These are phyloP conservation scores for Lamproptera curius DNA, from an alignment of 2,888 invertebrate genomes.

Conservation along the genomic window DNA sequence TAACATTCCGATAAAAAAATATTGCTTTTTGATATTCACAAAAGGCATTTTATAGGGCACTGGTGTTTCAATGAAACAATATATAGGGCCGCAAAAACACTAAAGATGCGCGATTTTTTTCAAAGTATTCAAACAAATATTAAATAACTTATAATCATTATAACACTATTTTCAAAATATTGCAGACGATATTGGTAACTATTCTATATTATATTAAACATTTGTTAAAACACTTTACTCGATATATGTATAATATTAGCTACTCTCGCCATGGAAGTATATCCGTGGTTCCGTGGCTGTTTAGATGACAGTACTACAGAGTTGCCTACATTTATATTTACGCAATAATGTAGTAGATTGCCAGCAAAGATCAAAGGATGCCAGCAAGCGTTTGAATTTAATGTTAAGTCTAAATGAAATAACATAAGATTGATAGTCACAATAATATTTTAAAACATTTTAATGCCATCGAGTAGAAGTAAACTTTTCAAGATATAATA, in stretches of 20 bases:
- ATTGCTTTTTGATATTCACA: constrained; percentile 69
- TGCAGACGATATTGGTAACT: background rate
- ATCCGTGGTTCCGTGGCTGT: too few species aligned
- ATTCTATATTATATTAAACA: background rate
- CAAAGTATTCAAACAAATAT: background rate
- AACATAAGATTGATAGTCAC: too few species aligned
- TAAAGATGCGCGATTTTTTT: constrained; percentile 16
- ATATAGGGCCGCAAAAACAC: constrained; percentile 6
- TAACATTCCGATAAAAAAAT: constrained; percentile 66
- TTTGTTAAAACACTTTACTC: background rate
- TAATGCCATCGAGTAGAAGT: too few species aligned
- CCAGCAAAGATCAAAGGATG: too few species aligned
- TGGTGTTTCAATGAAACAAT: constrained; percentile 21
- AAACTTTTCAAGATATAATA: too few species aligned
- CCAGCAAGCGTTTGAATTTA: too few species aligned
- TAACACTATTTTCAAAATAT: constrained; percentile 7
- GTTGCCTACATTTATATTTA: too few species aligned
- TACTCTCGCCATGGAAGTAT: background rate
- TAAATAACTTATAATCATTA: constrained; percentile 7
- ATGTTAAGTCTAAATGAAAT: too few species aligned
- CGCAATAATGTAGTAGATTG: too few species aligned
- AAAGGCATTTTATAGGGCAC: constrained; percentile 61
- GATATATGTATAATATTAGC: background rate
- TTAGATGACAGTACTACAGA: too few species aligned
- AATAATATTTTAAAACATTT: too few species aligned